These are phyloP conservation scores for Engystomops pustulosus DNA, from an alignment of 2,113 vertebrate genomes.

Conservation along the genomic window DNA sequence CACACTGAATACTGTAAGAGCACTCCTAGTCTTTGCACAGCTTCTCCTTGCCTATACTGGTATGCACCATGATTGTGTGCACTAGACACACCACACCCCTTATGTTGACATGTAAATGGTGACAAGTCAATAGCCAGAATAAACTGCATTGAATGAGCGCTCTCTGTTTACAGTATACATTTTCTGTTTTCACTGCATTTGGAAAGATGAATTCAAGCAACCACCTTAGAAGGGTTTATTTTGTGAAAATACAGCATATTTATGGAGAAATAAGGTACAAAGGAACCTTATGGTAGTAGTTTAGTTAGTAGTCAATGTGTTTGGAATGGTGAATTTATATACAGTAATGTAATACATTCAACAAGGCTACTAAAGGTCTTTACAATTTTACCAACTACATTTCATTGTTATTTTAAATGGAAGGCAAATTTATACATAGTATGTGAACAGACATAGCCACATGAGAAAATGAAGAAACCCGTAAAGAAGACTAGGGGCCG, in stretches of 20 bases:
- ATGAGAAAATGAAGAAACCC: too few relatives aligned
- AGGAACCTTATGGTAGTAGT: neutral
- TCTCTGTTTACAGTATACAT: conserved; percentile 13
- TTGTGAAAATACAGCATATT: neutral
- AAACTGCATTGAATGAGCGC: neutral
- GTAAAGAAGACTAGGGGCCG: too few relatives aligned
- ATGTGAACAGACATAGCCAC: too few relatives aligned
- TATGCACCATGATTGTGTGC: neutral
- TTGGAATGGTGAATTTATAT: neutral
- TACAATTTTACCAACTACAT: too few relatives aligned
- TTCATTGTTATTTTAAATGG: too few relatives aligned
- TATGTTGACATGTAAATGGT: conserved; percentile 11
- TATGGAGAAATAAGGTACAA: neutral
- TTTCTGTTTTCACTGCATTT: neutral
- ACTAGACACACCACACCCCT: neutral
- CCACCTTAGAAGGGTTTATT: neutral
- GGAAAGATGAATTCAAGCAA: neutral
- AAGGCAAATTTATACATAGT: too few relatives aligned
- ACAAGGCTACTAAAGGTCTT: too few relatives aligned
- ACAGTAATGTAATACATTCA: neutral
- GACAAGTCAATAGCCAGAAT: neutral
- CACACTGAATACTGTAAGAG: too few relatives aligned
- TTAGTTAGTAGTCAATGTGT: neutral
- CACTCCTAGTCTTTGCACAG: neutral
- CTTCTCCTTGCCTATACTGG: neutral